These are phyloP conservation scores for Drosophila paranaensis DNA, from an alignment of 2,888 invertebrate species.

Conservation along the genomic window DNA sequence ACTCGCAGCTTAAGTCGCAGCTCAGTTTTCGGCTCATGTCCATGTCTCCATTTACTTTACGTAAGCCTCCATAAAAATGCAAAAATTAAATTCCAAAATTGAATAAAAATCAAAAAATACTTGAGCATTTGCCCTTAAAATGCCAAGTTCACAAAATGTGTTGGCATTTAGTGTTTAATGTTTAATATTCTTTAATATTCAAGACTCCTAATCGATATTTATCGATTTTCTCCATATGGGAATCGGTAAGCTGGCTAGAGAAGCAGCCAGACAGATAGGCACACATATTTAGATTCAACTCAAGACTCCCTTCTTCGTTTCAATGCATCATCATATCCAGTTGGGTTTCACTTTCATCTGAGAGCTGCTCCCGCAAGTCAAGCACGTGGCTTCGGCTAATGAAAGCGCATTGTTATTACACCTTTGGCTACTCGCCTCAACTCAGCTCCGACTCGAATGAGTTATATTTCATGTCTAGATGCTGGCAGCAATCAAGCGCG, in stretches of 20 bases:
- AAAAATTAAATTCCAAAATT: constrained; percentile 43
- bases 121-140: not conserved
- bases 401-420: constrained; percentile 28
- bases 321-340: not conserved
- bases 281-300: too few species aligned
- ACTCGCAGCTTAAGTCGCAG: constrained; percentile 4
- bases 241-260: too few species aligned
- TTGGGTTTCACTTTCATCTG: not conserved
- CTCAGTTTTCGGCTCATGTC: constrained; percentile 10
- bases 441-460: not conserved
- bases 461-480: constrained; percentile 1
- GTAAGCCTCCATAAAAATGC: constrained; percentile 50
- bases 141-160: constrained; percentile 13
- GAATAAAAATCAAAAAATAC: not conserved
- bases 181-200: not conserved
- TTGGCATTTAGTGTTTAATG: constrained; percentile 30
- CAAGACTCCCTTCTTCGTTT: not conserved
- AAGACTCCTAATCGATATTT: not conserved
- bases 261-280: too few species aligned
- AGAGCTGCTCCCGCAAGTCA: not conserved
- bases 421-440: not conserved
- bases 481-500: constrained; percentile 20
- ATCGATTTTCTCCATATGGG: not conserved
- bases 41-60: constrained; percentile 40
- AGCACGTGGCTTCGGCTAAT: constrained; percentile 29